Percentiles rank a stretch among this genome's conserved stretches.
These are phyloP conservation scores for Torymus aiolomorphi DNA, from an alignment of 2,888 invertebrate genomes.

Conservation along the genomic window DNA sequence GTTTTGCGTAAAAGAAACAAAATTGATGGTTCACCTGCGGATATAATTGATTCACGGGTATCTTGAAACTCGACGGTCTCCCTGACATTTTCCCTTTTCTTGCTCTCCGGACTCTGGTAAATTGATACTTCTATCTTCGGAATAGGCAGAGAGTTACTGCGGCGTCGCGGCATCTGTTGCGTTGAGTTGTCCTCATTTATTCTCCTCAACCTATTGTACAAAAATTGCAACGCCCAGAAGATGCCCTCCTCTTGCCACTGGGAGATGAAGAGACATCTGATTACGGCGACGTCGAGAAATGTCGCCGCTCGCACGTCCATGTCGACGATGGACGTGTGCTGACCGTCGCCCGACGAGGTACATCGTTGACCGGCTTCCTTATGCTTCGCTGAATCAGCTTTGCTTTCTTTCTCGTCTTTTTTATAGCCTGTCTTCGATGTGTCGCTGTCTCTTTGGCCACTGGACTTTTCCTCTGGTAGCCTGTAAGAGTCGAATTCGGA, in stretches of 20 bases:
- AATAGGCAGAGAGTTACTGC: slow-evolving; percentile 95
- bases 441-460: slow-evolving; percentile 46
- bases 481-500: slow-evolving; percentile 71
- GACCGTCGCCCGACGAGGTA: background rate
- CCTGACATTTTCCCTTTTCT: slow-evolving; percentile 81
- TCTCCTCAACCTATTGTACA: slow-evolving; percentile 84
- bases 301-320: slow-evolving; percentile 89
- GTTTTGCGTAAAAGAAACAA: background rate
- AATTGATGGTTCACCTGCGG: slow-evolving; percentile 69
- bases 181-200: slow-evolving; percentile 90
- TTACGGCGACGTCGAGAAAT: slow-evolving; percentile 96
- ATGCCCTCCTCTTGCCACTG: slow-evolving; percentile 99
- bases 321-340: slow-evolving; percentile 51
- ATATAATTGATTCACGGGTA: slow-evolving; percentile 81
- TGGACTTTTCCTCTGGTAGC: slow-evolving; percentile 61
- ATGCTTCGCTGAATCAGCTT: too few species aligned
- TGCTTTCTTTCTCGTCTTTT: background rate
- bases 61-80: slow-evolving; percentile 89
- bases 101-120: slow-evolving; percentile 86
- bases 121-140: slow-evolving; percentile 94
- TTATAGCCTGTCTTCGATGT: too few species aligned
- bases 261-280: slow-evolving; percentile 95
- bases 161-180: slow-evolving; percentile 87
- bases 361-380: background rate
- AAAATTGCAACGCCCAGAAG: slow-evolving; percentile 94